Evolutionary conservation across 2,888 invertebrate species (phyloP).

Genomic region (Drosophila tripunctata): DNA sequence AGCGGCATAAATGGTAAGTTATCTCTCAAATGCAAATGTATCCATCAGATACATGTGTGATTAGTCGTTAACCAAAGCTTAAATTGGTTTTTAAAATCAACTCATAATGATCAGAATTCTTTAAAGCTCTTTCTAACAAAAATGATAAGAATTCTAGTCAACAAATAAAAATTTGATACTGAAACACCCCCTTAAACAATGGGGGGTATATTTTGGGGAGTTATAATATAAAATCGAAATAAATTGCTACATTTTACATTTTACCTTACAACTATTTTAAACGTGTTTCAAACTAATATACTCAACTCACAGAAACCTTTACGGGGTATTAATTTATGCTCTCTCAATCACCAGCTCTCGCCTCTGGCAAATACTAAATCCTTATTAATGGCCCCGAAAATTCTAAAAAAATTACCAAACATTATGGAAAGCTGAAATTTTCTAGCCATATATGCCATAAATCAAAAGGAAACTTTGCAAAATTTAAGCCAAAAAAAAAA

Average conservation of each 20-base stretch:
- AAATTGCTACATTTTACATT: too few species aligned
- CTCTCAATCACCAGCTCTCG: background rate
- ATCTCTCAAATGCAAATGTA: background rate
- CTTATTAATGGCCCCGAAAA: constrained; percentile 40
- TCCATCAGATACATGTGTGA: background rate
- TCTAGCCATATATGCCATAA: constrained; percentile 36
- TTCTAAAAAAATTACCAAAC: constrained; percentile 22
- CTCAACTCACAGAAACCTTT: background rate
- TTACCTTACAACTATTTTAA: too few species aligned
- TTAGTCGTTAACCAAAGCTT: background rate
- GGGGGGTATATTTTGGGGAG: too few species aligned
- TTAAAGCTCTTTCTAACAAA: too few species aligned
- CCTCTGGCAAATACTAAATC: constrained; percentile 25
- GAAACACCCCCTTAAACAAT: too few species aligned
- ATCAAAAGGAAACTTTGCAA: constrained; percentile 33
- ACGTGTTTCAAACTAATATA: background rate
- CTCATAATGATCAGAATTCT: too few species aligned
- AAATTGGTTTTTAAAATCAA: too few species aligned
- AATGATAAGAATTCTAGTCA: too few species aligned
- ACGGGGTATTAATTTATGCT: constrained; percentile 3
- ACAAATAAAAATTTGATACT: too few species aligned
- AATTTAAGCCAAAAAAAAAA: constrained; percentile 19
- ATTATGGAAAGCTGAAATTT: background rate
- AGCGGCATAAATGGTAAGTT: constrained; percentile 89
- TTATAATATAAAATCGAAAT: too few species aligned